Percentiles rank a stretch among this genome's conserved stretches.
phyloP scores from a whole-genome alignment of 1,140 invertebrate genomes.

The Agraylea sexmaculata region DNA sequence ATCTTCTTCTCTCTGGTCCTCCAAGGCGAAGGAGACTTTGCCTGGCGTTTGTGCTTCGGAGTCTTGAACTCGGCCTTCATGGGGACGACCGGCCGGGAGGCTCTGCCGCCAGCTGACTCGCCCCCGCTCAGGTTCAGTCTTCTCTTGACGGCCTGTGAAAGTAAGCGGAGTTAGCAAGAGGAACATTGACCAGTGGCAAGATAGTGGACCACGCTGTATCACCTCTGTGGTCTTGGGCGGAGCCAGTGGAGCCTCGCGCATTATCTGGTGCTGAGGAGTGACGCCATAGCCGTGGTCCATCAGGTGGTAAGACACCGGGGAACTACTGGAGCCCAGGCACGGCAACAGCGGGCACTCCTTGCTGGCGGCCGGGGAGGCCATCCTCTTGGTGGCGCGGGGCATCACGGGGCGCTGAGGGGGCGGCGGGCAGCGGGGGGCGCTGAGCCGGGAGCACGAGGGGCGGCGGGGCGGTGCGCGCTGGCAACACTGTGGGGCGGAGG shows the following conservation, averaged over 20 bases:
- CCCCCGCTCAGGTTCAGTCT: conserved; percentile 56
- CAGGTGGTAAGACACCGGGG: conserved; percentile 56
- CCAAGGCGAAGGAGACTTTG: conserved; percentile 36
- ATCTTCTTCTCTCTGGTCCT: conserved; percentile 40
- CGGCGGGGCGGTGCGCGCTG: not conserved
- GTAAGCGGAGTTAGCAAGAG: too few species aligned
- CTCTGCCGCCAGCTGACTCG: conserved; percentile 5
- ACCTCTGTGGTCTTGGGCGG: conserved; percentile 41
- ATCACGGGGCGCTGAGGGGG: conserved; percentile 19
- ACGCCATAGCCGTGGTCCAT: conserved; percentile 76
- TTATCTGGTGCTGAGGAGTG: conserved; percentile 62
- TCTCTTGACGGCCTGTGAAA: conserved; percentile 57
- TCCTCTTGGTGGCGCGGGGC: conserved; percentile 38
- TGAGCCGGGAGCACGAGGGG: not conserved
- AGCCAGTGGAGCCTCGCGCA: conserved; percentile 37
- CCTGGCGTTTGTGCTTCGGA: conserved; percentile 44
- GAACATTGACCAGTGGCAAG: not conserved
- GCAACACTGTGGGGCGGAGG: too few species aligned
- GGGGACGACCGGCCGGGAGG: conserved; percentile 37
- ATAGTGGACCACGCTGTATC: too few species aligned
- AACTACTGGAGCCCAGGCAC: conserved; percentile 33
- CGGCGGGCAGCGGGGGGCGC: not conserved
- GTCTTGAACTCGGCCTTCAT: conserved; percentile 49
- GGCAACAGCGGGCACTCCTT: conserved; percentile 32
- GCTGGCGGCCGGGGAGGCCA: conserved; percentile 32